Conservation (phyloP, 2,888 invertebrate species). For the Scaptomyza parva region DNA sequence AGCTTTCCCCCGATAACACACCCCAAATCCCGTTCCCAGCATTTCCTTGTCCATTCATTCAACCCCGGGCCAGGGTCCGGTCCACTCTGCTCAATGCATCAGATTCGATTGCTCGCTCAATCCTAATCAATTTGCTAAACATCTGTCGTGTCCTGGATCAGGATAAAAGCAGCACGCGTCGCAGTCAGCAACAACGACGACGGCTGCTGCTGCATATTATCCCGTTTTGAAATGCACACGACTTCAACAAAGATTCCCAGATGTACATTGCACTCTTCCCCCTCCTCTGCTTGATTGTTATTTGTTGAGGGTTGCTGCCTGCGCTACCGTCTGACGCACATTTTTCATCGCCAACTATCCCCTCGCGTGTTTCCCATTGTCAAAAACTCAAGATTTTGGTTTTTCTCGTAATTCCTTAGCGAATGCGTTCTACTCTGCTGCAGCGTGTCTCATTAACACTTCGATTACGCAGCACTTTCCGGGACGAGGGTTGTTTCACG, state of each 20-base stretch:
- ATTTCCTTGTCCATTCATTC: neutral
- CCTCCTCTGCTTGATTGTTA: neutral
- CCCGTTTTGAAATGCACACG: slow-evolving; percentile 74
- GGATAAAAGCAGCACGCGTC: slow-evolving; percentile 69
- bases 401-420: slow-evolving; percentile 48
- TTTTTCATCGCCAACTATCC: slow-evolving; percentile 62
- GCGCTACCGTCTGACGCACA: slow-evolving; percentile 54
- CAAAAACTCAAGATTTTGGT: slow-evolving; percentile 53
- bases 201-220: slow-evolving; percentile 65
- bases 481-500: slow-evolving; percentile 51
- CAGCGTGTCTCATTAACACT: slow-evolving; percentile 75
- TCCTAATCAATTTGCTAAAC: slow-evolving; percentile 78
- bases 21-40: neutral
- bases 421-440: slow-evolving; percentile 15
- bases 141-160: slow-evolving; percentile 69
- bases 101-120: slow-evolving; percentile 36
- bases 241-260: slow-evolving; percentile 54
- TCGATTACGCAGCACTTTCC: slow-evolving; percentile 54
- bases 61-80: slow-evolving; percentile 17
- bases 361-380: slow-evolving; percentile 10
- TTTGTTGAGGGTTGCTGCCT: slow-evolving; percentile 36
- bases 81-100: slow-evolving; percentile 46
- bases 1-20: neutral
- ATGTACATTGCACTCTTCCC: slow-evolving; percentile 24
- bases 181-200: slow-evolving; percentile 30